Conservation (phyloP, 2,797 vertebrate species). For the Rhynchonycteris naso region DNA sequence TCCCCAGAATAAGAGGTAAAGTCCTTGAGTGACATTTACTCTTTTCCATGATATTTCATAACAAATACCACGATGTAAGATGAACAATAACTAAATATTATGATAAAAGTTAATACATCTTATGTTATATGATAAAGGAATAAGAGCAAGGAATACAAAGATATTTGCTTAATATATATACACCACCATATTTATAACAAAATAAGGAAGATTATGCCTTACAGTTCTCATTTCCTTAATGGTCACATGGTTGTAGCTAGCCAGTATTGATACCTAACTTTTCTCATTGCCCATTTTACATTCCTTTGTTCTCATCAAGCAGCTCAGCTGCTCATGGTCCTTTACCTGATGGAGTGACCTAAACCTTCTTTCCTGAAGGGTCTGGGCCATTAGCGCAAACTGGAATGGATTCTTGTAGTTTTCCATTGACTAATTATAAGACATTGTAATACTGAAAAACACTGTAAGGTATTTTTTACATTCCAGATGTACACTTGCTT, state of each 20-base stretch:
- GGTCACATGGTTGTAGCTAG: background rate
- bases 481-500: background rate
- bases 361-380: background rate
- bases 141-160: background rate
- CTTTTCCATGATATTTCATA: background rate
- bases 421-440: background rate
- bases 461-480: background rate
- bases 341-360: background rate
- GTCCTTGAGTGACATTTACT: background rate
- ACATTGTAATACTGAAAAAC: background rate
- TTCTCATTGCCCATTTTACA: background rate
- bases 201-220: background rate
- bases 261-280: background rate
- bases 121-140: background rate
- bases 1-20: background rate
- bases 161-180: background rate
- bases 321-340: background rate
- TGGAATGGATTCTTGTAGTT: background rate
- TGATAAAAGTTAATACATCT: background rate
- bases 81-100: background rate
- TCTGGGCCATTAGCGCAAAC: background rate
- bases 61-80: background rate
- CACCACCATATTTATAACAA: background rate
- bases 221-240: background rate
- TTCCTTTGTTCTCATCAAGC: background rate